phyloP scores from a whole-genome alignment of 2,797 vertebrate genomes.

The Enteromius unitaeniatus region DNA sequence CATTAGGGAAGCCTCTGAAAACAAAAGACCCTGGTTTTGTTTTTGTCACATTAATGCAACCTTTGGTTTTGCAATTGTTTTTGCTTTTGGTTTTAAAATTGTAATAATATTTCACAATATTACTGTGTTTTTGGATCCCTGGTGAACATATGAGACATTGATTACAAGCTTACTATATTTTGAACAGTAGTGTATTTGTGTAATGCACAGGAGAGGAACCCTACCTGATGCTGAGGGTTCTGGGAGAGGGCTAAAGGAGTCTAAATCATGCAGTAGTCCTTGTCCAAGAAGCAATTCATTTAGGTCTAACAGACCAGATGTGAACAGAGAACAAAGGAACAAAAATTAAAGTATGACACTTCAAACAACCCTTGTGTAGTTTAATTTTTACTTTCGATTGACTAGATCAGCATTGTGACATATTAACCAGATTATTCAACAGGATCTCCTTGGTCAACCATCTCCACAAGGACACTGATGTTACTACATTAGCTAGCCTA shows the following conservation, averaged over 20 bases:
- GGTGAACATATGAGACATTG: background rate
- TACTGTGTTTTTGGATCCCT: background rate
- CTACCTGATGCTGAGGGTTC: slow-evolving; percentile 87
- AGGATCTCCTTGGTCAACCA: background rate
- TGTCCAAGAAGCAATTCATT: slow-evolving; percentile 69
- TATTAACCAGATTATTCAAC: background rate
- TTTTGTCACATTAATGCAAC: background rate
- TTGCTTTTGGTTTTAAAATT: background rate
- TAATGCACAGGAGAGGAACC: background rate
- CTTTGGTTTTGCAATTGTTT: background rate
- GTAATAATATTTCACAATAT: background rate
- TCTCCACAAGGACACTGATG: background rate
- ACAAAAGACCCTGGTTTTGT: background rate
- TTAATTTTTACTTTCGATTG: background rate
- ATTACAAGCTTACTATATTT: background rate
- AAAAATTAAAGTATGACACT: background rate
- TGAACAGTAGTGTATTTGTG: background rate
- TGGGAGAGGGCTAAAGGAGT: slow-evolving; percentile 81
- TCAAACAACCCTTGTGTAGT: background rate
- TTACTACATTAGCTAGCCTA: background rate
- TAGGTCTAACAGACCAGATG: slow-evolving; percentile 68
- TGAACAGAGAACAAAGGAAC: background rate
- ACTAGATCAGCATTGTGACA: background rate
- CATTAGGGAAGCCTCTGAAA: slow-evolving; percentile 77
- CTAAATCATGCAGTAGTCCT: slow-evolving; percentile 68